phyloP scores from a whole-genome alignment of 2,888 invertebrate species.

The Agrotis exclamationis region DNA sequence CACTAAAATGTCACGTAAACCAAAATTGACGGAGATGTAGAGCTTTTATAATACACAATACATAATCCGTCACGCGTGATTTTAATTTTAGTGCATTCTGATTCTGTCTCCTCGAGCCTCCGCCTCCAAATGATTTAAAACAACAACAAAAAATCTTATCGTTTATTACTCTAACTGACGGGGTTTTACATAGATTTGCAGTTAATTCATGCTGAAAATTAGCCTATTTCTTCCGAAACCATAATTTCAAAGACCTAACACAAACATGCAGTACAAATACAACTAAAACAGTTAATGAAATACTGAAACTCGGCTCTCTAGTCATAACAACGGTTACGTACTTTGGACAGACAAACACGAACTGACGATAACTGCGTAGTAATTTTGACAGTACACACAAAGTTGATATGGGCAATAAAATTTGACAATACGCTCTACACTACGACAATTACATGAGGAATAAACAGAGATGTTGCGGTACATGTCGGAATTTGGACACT shows the following conservation, averaged over 20 bases:
- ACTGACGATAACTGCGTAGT: constrained; percentile 55
- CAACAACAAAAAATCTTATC: too few relatives aligned
- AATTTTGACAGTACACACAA: constrained; percentile 70
- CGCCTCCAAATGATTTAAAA: too few relatives aligned
- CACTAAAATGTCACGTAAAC: too few relatives aligned
- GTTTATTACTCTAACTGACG: too few relatives aligned
- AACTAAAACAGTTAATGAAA: constrained; percentile 39
- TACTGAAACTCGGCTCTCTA: constrained; percentile 18
- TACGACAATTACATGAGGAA: constrained; percentile 85
- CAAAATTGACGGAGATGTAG: too few relatives aligned
- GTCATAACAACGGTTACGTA: constrained; percentile 24
- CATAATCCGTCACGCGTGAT: too few relatives aligned
- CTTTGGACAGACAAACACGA: constrained; percentile 44
- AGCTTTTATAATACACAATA: too few relatives aligned
- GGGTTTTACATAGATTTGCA: too few relatives aligned
- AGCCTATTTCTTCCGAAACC: neutral
- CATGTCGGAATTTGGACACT: neutral
- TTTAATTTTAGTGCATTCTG: too few relatives aligned
- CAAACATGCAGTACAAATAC: neutral
- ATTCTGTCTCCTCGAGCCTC: too few relatives aligned
- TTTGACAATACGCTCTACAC: constrained; percentile 80
- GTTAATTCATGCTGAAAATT: too few relatives aligned
- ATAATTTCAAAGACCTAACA: neutral
- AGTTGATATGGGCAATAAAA: constrained; percentile 89
- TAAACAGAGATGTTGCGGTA: constrained; percentile 75